These are phyloP conservation scores for Gymnoscopelus braueri DNA, from an alignment of 2,797 vertebrate species.

Conservation along the genomic window DNA sequence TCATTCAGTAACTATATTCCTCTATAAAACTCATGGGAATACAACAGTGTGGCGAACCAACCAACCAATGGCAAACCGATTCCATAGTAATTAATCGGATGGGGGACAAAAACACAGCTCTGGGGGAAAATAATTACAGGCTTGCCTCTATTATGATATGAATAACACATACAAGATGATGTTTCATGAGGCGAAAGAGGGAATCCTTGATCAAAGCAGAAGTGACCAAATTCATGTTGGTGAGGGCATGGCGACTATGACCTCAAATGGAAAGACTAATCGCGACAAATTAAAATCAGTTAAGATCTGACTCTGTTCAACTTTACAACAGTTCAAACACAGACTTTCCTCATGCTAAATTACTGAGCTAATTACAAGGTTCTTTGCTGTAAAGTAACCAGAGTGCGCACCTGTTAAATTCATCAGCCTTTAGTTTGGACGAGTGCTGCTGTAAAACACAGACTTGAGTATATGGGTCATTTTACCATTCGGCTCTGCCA, in stretches of 20 bases:
- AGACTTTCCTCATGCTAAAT: constrained; percentile 40
- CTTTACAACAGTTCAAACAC: constrained; percentile 20
- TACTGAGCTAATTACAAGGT: constrained; percentile 45
- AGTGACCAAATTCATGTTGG: neutral
- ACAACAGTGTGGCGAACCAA: neutral
- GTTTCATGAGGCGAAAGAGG: neutral
- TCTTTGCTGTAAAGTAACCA: constrained; percentile 35
- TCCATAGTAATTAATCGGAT: too few species aligned
- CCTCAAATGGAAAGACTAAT: constrained; percentile 16
- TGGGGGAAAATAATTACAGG: too few species aligned
- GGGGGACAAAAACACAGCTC: too few species aligned
- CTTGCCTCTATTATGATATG: neutral
- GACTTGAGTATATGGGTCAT: constrained; percentile 30
- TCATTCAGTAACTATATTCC: too few species aligned
- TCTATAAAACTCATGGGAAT: too few species aligned
- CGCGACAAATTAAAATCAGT: constrained; percentile 7
- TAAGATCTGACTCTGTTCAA: constrained; percentile 7
- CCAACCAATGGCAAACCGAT: too few species aligned
- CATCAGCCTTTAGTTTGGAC: constrained; percentile 41
- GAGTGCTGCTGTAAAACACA: constrained; percentile 40
- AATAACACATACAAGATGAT: neutral
- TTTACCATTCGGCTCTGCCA: constrained; percentile 27
- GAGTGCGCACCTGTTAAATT: constrained; percentile 52
- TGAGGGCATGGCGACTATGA: constrained; percentile 4
- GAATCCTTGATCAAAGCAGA: neutral